A percentile compares a stretch with the other conserved stretches of the same genome.
Evolutionary conservation across 2,113 vertebrate genomes (phyloP).

Genomic region (Syrmaticus mikado): DNA sequence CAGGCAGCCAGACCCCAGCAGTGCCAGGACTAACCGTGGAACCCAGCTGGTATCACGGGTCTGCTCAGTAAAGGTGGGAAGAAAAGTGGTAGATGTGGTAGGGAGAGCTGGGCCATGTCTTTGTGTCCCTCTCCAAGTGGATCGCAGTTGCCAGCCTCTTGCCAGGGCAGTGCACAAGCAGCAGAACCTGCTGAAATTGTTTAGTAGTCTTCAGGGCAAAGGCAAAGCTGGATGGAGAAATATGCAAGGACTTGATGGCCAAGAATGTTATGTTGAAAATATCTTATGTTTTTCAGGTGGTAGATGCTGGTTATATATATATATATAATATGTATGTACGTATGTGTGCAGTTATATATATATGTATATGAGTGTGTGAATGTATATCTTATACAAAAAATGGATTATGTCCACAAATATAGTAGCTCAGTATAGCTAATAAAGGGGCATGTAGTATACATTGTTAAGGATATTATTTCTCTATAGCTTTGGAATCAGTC

Average conservation of each 20-base stretch:
- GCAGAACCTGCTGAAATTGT: background rate
- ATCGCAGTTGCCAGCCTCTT: background rate
- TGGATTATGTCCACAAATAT: background rate
- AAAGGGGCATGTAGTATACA: background rate
- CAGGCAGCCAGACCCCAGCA: background rate
- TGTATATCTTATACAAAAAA: background rate
- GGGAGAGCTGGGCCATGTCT: background rate
- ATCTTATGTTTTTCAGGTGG: background rate
- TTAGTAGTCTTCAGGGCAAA: background rate
- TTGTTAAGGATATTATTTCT: background rate
- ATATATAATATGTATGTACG: background rate
- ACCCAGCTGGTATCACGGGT: background rate
- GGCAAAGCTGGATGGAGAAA: background rate
- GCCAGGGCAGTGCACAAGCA: accelerated
- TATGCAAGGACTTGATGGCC: background rate
- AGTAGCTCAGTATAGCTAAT: background rate
- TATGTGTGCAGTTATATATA: background rate
- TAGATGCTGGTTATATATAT: background rate
- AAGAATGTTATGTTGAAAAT: background rate
- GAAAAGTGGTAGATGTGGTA: background rate
- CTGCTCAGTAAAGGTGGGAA: background rate
- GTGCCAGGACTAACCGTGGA: background rate
- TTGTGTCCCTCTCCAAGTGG: background rate
- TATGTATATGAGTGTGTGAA: background rate
- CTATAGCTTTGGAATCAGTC: background rate